phyloP scores from a whole-genome alignment of 2,797 vertebrate species.

The Tamandua tetradactyla region DNA sequence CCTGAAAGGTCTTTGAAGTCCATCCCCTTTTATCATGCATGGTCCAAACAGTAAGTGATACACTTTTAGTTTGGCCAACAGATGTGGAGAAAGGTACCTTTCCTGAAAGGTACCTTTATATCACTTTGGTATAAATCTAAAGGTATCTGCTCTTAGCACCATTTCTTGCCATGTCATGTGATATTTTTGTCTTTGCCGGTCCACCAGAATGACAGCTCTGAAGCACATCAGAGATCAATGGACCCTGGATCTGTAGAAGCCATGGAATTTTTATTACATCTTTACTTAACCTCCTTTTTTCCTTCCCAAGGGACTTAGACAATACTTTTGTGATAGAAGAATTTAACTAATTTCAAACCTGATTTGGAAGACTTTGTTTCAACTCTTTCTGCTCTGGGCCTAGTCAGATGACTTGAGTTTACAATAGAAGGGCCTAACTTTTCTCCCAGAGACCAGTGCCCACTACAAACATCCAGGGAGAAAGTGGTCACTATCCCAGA shows the following conservation, averaged over 20 bases:
- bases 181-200: not conserved
- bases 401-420: not conserved
- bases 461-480: not conserved
- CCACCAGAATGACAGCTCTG: not conserved
- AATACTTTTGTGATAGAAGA: not conserved
- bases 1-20: not conserved
- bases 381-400: slow-evolving; percentile 11
- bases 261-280: not conserved
- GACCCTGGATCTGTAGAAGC: not conserved
- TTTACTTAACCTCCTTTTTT: not conserved
- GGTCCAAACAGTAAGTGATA: not conserved
- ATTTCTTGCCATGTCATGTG: not conserved
- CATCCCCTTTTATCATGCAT: not conserved
- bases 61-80: not conserved
- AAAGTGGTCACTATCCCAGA: no score
- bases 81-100: not conserved
- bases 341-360: not conserved
- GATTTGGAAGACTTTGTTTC: not conserved
- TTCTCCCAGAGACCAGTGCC: not conserved
- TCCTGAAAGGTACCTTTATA: not conserved
- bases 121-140: not conserved
- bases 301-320: not conserved
- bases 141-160: not conserved
- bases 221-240: not conserved
- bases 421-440: not conserved